Evolutionary conservation across 2,113 vertebrate genomes (phyloP).

Genomic region (Spizaetus ornatus): DNA sequence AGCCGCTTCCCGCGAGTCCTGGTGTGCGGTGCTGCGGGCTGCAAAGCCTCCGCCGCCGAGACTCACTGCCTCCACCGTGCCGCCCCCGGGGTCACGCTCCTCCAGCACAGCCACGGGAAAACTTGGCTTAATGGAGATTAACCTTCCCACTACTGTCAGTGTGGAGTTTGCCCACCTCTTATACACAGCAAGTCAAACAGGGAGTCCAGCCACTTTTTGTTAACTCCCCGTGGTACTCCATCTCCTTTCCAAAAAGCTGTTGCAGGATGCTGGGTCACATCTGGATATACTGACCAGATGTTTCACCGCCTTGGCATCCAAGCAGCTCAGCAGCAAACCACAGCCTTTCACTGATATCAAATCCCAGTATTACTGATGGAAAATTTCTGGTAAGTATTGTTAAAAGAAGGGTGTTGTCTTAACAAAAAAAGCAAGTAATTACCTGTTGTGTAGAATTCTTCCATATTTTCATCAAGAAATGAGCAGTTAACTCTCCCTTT

Average conservation of each 20-base stretch:
- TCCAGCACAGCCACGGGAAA: not conserved
- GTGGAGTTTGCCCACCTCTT: not conserved
- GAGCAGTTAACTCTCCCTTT: not conserved
- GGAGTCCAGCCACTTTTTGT: not conserved
- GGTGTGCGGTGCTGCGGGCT: accelerated
- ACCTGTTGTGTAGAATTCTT: not conserved
- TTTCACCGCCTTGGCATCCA: accelerated
- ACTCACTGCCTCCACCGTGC: not conserved
- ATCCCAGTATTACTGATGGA: not conserved
- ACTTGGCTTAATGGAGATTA: accelerated
- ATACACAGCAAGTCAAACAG: not conserved
- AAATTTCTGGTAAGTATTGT: not conserved
- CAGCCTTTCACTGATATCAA: not conserved
- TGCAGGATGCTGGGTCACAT: not conserved
- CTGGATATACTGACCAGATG: not conserved
- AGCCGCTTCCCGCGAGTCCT: accelerated
- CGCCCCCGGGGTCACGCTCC: accelerated
- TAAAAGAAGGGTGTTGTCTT: not conserved
- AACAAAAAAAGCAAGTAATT: not conserved
- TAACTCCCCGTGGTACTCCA: not conserved
- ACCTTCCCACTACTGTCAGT: not conserved
- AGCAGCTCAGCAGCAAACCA: not conserved
- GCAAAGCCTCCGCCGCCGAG: not conserved
- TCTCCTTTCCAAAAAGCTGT: not conserved
- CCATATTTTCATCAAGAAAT: not conserved